These are phyloP conservation scores for Parauchenoglanis ngamensis DNA, from an alignment of 2,797 vertebrate species.

Conservation along the genomic window DNA sequence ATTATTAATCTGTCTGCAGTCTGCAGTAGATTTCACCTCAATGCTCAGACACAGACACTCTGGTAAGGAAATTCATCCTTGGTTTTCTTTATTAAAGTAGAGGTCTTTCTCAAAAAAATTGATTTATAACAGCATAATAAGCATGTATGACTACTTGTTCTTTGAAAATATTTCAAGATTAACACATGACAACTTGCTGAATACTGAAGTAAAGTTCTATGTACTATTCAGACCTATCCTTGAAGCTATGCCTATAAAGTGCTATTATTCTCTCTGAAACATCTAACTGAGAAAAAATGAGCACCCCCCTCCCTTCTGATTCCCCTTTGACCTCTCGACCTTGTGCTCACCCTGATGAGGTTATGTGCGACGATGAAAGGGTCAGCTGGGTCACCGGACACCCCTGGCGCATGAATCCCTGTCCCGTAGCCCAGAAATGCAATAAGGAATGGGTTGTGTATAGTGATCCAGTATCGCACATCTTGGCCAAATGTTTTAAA, in stretches of 20 bases:
- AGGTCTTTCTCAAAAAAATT: background rate
- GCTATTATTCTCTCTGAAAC: constrained; percentile 26
- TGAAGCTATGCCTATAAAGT: background rate
- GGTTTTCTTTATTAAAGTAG: background rate
- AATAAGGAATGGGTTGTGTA: constrained; percentile 91
- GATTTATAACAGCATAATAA: background rate
- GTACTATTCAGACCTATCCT: background rate
- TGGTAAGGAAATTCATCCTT: background rate
- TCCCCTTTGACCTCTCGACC: constrained; percentile 43
- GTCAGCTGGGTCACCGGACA: constrained; percentile 71
- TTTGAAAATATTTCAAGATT: background rate
- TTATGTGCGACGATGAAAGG: constrained; percentile 89
- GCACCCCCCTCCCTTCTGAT: background rate
- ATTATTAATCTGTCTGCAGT: background rate
- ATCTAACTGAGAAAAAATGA: constrained; percentile 33
- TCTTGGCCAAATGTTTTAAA: constrained; percentile 86
- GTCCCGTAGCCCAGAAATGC: constrained; percentile 90
- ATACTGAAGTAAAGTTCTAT: background rate
- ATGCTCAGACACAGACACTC: background rate
- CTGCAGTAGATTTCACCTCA: background rate
- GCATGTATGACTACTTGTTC: background rate
- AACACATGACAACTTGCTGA: background rate
- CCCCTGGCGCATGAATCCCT: constrained; percentile 89
- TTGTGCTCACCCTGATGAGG: constrained; percentile 86
- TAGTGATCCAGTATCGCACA: constrained; percentile 92